Conservation (phyloP, 2,113 vertebrate genomes). For the Natator depressus region DNA sequence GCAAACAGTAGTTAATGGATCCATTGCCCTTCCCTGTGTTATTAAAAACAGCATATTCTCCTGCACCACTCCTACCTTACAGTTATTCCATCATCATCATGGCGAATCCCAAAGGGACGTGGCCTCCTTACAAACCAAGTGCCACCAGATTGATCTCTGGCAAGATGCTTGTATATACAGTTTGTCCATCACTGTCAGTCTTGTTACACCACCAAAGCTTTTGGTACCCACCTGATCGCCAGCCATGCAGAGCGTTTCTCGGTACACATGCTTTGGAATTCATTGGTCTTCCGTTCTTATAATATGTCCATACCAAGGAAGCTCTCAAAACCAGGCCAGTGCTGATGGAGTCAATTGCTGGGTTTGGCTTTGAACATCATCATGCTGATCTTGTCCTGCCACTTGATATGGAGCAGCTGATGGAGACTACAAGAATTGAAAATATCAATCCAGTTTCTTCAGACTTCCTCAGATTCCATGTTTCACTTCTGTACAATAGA, state of each 20-base stretch:
- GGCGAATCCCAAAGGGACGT: neutral
- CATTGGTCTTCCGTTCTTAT: too few species aligned
- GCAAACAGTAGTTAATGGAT: rapidly evolving
- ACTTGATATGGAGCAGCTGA: neutral
- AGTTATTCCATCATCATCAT: neutral
- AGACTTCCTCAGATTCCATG: neutral
- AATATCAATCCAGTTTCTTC: neutral
- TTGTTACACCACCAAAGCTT: neutral
- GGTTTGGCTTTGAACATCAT: neutral
- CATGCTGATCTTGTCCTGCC: neutral
- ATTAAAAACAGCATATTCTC: neutral
- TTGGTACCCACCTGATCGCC: neutral
- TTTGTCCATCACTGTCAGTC: neutral
- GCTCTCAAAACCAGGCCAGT: neutral
- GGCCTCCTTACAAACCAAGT: neutral
- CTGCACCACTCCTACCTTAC: neutral
- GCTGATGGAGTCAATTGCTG: neutral
- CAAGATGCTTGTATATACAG: neutral
- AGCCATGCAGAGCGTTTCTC: neutral
- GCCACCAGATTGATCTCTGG: neutral
- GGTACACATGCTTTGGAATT: neutral
- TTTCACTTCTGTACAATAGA: neutral
- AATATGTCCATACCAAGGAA: neutral
- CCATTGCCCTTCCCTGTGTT: rapidly evolving
- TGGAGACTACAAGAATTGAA: neutral